phyloP scores from a whole-genome alignment of 1,140 invertebrate species.

The Drosophila ercepeae region DNA sequence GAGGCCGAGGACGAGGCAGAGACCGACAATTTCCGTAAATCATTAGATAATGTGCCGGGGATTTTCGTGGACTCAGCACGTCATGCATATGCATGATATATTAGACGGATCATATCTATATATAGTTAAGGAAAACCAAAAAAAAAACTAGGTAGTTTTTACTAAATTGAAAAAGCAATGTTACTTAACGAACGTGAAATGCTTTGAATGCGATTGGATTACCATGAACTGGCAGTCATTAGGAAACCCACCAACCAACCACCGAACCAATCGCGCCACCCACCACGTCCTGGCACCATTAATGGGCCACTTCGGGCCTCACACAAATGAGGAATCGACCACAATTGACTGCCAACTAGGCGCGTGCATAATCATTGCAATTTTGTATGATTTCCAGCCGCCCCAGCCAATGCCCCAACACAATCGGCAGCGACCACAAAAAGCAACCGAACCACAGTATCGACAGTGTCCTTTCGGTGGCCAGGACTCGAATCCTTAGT shows the following conservation, averaged over 20 bases:
- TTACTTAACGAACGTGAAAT: conserved; percentile 1
- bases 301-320: conserved; percentile 59
- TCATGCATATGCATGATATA: conserved; percentile 35
- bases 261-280: not conserved
- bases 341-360: conserved; percentile 76
- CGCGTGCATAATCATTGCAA: conserved; percentile 77
- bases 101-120: not conserved
- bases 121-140: not conserved
- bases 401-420: conserved; percentile 21
- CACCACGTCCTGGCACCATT: conserved; percentile 24
- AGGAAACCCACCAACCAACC: not conserved
- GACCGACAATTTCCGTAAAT: conserved; percentile 53
- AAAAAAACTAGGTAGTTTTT: no score
- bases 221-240: conserved; percentile 12
- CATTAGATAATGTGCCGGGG: conserved; percentile 57
- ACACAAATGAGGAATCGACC: conserved; percentile 53
- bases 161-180: not conserved
- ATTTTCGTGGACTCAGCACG: conserved; percentile 40
- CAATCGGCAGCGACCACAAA: conserved; percentile 36
- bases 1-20: no score
- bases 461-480: conserved; percentile 26
- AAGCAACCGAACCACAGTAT: conserved; percentile 41
- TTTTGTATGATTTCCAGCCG: conserved; percentile 62
- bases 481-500: conserved; percentile 21
- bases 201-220: conserved; percentile 8